phyloP scores from a whole-genome alignment of 2,797 vertebrate genomes.

The Harpagifer antarcticus region DNA sequence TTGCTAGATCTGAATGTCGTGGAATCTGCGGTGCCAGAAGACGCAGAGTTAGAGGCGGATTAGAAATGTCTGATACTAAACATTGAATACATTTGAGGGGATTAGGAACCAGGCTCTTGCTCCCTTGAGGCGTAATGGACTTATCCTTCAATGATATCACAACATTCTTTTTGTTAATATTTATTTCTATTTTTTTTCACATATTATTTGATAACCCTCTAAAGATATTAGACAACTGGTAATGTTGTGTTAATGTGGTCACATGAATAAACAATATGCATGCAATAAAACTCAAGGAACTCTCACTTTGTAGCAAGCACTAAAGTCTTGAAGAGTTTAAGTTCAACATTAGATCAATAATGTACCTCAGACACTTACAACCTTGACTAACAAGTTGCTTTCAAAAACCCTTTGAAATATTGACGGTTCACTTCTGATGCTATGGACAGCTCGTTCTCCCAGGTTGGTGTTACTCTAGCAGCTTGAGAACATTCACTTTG shows the following conservation, averaged over 20 bases:
- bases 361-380: conserved; percentile 27
- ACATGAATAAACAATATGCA: conserved; percentile 9
- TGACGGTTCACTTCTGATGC: conserved; percentile 39
- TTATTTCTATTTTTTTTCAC: conserved; percentile 23
- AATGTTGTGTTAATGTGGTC: conserved; percentile 5
- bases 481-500: conserved; percentile 44
- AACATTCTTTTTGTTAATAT: conserved; percentile 24
- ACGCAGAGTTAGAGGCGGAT: conserved; percentile 61
- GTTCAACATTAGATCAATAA: conserved; percentile 46
- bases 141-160: conserved; percentile 62
- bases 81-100: conserved; percentile 66
- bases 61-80: conserved; percentile 58
- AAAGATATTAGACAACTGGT: conserved; percentile 1
- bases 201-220: conserved; percentile 4
- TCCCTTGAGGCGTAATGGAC: conserved; percentile 54
- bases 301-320: conserved; percentile 12
- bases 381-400: conserved; percentile 20
- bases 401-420: conserved; percentile 29
- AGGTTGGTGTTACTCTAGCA: conserved; percentile 30
- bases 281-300: not conserved
- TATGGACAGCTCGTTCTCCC: conserved; percentile 34
- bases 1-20: conserved; percentile 32
- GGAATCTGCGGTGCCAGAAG: conserved; percentile 43
- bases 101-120: conserved; percentile 47
- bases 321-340: conserved; percentile 21